phyloP scores from a whole-genome alignment of 2,113 vertebrate genomes.

The Dryoscopus gambensis region DNA sequence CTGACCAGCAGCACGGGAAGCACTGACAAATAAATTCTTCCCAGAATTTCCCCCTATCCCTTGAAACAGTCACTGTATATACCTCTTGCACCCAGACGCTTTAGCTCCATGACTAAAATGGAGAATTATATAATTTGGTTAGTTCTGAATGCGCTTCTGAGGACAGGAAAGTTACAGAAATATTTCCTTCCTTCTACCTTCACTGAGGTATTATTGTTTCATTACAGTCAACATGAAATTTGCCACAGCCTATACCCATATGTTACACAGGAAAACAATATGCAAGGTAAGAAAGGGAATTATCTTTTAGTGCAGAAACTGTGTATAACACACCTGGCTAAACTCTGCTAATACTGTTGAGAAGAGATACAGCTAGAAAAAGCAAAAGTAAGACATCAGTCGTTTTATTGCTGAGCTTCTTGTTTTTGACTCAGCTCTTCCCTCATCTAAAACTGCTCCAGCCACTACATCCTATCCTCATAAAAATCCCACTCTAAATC shows the following conservation, averaged over 20 bases:
- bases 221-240: not conserved
- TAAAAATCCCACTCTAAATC: not conserved
- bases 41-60: not conserved
- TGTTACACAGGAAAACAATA: not conserved
- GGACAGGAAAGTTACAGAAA: not conserved
- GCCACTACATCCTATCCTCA: not conserved
- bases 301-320: not conserved
- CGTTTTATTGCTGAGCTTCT: not conserved
- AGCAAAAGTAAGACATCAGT: not conserved
- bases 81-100: not conserved
- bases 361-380: not conserved
- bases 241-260: not conserved
- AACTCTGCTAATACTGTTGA: not conserved
- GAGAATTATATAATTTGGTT: not conserved
- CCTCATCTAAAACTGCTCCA: not conserved
- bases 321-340: not conserved
- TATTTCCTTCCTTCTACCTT: not conserved
- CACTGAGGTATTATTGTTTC: not conserved
- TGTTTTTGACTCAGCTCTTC: not conserved
- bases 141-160: not conserved
- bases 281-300: not conserved
- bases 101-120: not conserved
- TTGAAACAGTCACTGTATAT: rapidly evolving
- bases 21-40: not conserved
- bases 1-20: not conserved